Evolutionary conservation across 2,888 invertebrate species (phyloP).

Genomic region (Xestia ashworthii): DNA sequence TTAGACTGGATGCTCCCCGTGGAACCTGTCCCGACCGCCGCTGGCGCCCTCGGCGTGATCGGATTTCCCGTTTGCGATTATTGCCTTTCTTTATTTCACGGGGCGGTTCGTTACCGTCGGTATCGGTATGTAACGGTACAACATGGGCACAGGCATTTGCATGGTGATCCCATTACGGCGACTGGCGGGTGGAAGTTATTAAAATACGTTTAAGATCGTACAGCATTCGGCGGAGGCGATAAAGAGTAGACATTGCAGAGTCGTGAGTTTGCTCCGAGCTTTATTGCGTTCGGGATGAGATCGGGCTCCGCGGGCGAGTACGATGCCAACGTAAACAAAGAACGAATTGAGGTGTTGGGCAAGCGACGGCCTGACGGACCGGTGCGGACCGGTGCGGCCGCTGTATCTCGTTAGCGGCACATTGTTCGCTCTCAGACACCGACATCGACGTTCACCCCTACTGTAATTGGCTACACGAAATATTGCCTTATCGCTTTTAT

Average conservation of each 20-base stretch:
- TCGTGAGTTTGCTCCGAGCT: slow-evolving; percentile 87
- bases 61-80: slow-evolving; percentile 87
- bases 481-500: slow-evolving; percentile 60
- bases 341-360: slow-evolving; percentile 84
- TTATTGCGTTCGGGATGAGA: slow-evolving; percentile 88
- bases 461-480: slow-evolving; percentile 68
- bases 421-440: slow-evolving; percentile 76
- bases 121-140: slow-evolving; percentile 86
- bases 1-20: slow-evolving; percentile 72
- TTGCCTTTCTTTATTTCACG: slow-evolving; percentile 87
- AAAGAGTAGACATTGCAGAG: slow-evolving; percentile 86
- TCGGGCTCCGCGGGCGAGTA: slow-evolving; percentile 78
- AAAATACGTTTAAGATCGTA: slow-evolving; percentile 88
- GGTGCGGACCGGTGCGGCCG: slow-evolving; percentile 58
- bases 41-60: slow-evolving; percentile 80
- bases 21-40: slow-evolving; percentile 70
- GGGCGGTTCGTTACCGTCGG: slow-evolving; percentile 83
- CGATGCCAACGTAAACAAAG: slow-evolving; percentile 84
- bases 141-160: slow-evolving; percentile 84
- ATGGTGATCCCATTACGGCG: slow-evolving; percentile 86
- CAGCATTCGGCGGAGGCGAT: slow-evolving; percentile 84
- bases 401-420: slow-evolving; percentile 81
- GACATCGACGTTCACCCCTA: slow-evolving; percentile 66
- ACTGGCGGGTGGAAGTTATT: slow-evolving; percentile 87
- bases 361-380: slow-evolving; percentile 75